Evolutionary conservation across 2,888 invertebrate species (phyloP), one percentile per base, ranked within the genome.

Genomic region (Lepidocyrtinus sp.): DNA sequence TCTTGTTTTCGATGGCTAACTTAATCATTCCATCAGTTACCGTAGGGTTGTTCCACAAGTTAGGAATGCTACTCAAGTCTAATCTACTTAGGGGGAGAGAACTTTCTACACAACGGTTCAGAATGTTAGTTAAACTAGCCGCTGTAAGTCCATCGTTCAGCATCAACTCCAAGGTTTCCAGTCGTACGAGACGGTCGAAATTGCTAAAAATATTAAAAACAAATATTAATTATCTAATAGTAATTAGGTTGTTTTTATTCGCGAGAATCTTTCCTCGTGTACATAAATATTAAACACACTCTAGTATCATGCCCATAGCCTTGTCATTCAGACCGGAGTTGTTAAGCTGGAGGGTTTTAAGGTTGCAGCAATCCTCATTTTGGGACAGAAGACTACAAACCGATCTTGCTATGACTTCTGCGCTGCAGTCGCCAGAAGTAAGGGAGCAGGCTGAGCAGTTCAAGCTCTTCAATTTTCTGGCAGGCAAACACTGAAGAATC

Each of bases 281-380:
- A 55, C 12, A 55, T n/a, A n/a, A 55, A 12, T 12, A 17, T 55
- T 55, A 1, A 19, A 36, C n/a, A 22, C 63, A 82, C 74, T 77
- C 77, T 15, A 59, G 7, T 15, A 77, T 64, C 9, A 22, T 5
- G 3, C 46, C 67, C 46, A 71, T 45, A 0, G 75, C 62, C 12
- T 71, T 59, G 24, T 81, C 81, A 36, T 46, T 73, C n/a, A 81
- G 21, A 0, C 75, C 71, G 70, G 78, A 78, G 26, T 79, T 78
- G 5, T 78, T 71, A 12, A 83, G 17, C n/a, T 73, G 45, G 3
- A 81, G 50, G 15, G 71, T 63, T 50, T 46, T 78, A 0, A 83
- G 36, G 24, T 65, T 72, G 21, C 75, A 81, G 27, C 81, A 81
- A 36, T 83, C 83, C 73, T 78, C 83, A 69, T 79, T 83, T 36